Conservation (phyloP, 1,140 invertebrate genomes). For the Chrysopa pallens region DNA sequence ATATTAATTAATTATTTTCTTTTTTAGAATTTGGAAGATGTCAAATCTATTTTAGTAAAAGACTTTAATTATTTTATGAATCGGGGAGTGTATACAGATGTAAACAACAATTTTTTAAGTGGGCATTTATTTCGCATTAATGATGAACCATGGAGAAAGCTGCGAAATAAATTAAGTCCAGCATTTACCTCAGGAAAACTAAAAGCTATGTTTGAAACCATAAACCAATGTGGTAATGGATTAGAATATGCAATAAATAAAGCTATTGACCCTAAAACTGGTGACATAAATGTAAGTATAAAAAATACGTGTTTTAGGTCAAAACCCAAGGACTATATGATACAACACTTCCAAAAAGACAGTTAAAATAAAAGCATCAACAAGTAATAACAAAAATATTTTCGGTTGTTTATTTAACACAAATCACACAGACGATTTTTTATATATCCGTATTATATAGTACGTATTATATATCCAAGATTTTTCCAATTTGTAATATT, state of each 20-base stretch:
- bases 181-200: conserved; percentile 36
- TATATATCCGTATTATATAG: too few species aligned
- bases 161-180: conserved; percentile 30
- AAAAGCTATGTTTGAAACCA: conserved; percentile 29
- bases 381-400: too few species aligned
- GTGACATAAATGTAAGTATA: conserved; percentile 21
- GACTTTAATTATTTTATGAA: conserved; percentile 27
- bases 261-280: conserved; percentile 1
- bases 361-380: too few species aligned
- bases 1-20: too few species aligned
- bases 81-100: conserved; percentile 19
- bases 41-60: conserved; percentile 23
- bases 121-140: conserved; percentile 12
- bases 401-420: too few species aligned
- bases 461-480: too few species aligned
- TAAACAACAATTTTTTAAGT: conserved; percentile 15
- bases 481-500: too few species aligned
- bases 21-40: conserved; percentile 20
- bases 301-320: too few species aligned
- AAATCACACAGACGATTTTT: too few species aligned
- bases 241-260: conserved; percentile 12
- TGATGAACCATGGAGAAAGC: conserved; percentile 27
- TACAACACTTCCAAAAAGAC: too few species aligned
- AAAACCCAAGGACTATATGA: too few species aligned
- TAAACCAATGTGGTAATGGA: conserved; percentile 22